Evolutionary conservation across 2,113 vertebrate genomes (phyloP), one percentile per base, ranked within the genome.

Genomic region (Columbina picui): DNA sequence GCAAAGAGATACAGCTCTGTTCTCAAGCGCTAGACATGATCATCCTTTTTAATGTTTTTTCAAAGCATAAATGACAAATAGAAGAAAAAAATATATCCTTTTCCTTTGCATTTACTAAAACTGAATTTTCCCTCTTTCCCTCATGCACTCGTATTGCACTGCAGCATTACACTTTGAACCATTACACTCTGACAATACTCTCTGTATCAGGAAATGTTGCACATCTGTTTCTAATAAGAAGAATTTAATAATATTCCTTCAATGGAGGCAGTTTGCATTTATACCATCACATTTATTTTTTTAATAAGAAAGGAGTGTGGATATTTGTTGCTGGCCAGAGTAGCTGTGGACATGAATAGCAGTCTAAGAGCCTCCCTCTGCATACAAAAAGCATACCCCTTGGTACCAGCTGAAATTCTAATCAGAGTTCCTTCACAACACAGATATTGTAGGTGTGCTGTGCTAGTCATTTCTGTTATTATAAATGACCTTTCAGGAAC

Each of bases 391-490:
- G 18, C 69, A 5, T 13, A 53, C 15, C 23, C 64, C 71, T 84
- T 36, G 36, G 34, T 74, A 80, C n/a, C 78, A 85, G 76, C 81
- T 79, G 87, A 87, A 97, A 96, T 87, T 75, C 71, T 80, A 96
- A 96, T 88, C 92, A 96, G 88, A 90, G 56, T 12, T 92, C 43
- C 75, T 83, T 56, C 71, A 63, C 81, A 82, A 57, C 55, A 79
- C 69, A 81, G 87, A 64, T 65, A 94, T 49, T 60, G 83, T 87
- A 91, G 65, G 78, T 84, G 94, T 84, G 76, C 93, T 78, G 73
- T 36, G 74, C 83, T 83, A 86, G 70, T 71, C 81, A 81, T 32
- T 95, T 95, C 84, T 95, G 89, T 89, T 94, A 90, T 93, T 94
- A 94, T 57, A 87, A 95, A 95, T 0, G 60, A 94, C 77, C 89